These are phyloP conservation scores for Peromyscus nudipes DNA, from an alignment of 2,797 vertebrate genomes.

Conservation along the genomic window DNA sequence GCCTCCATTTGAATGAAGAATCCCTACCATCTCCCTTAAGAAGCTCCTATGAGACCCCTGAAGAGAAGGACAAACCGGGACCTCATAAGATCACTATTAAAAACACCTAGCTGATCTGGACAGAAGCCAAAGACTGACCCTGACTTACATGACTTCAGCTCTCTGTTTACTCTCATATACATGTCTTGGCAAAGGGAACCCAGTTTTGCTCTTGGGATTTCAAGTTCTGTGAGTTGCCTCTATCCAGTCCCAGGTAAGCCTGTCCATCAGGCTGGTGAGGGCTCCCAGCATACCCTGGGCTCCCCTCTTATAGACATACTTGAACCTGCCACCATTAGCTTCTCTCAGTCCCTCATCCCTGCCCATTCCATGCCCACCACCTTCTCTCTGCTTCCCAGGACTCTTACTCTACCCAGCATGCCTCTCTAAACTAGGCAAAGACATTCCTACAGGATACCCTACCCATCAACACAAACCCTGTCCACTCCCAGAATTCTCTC, in stretches of 20 bases:
- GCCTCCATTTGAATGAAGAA: neutral
- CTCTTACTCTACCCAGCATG: neutral
- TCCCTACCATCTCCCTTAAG: neutral
- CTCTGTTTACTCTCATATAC: neutral
- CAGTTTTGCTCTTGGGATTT: neutral
- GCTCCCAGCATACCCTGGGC: too few species aligned
- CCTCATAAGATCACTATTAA: neutral
- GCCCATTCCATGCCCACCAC: neutral
- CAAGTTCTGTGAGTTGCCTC: neutral
- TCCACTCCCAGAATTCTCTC: neutral
- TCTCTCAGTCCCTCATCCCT: neutral
- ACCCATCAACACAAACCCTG: neutral
- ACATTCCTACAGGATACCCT: neutral
- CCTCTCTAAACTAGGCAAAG: neutral
- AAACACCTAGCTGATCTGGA: neutral
- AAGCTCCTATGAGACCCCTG: neutral
- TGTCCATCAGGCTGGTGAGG: neutral
- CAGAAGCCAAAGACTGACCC: neutral
- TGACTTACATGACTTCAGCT: neutral
- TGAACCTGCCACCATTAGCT: neutral
- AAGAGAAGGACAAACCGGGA: neutral
- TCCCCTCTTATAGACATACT: neutral
- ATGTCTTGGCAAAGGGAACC: neutral
- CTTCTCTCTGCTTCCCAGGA: neutral
- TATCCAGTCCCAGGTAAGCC: fast-evolving